Evolutionary conservation across 2,888 invertebrate species (phyloP), one percentile per base, ranked within the genome.

Genomic region (Acanthoscelides obtectus): DNA sequence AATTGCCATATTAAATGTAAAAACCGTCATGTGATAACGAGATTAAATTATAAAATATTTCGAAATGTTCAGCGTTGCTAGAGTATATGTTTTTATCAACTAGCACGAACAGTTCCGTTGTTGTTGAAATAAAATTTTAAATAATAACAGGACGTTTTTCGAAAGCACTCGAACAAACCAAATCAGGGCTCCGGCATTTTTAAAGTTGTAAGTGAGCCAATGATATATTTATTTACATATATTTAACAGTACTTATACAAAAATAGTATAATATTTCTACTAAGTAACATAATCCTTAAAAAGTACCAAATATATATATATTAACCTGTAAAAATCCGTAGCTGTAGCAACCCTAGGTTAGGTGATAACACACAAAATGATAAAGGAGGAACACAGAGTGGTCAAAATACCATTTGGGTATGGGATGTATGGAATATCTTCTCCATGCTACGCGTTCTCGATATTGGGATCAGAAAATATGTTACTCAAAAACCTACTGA

Each of bases 231-330:
- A 77, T 77, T 82, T 82, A 83, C 83, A 83, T 81, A 84, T 82
- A 81, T 80, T 75, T 81, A 80, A 80, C 75, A 78, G 81, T 83
- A 81, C 80, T 79, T 83, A 83, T 82, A 82, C 81, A 83, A 82
- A 82, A 82, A 73, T 75, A 81, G 80, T 79, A 79, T 82, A 83
- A 84, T 82, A 84, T 85, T 84, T 85, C 84, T 85, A 85, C 83
- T 84, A 83, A 84, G 83, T 81, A 81, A 84, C 84, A 85, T 84
- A 84, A 85, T 85, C 83, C 80, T 84, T 84, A 83, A 85, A 90
- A 91, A 87, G 91, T 91, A 91, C 92, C 91, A 91, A 91, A 80
- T 84, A 80, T 83, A 83, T 87, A 87, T 84, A 83, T 87, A 87
- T 84, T 86, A 86, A 86, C 82, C 84, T 86, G 85, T 85, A 84